These are phyloP conservation scores for Pluvialis apricaria DNA, from an alignment of 2,113 vertebrate species.

Conservation along the genomic window DNA sequence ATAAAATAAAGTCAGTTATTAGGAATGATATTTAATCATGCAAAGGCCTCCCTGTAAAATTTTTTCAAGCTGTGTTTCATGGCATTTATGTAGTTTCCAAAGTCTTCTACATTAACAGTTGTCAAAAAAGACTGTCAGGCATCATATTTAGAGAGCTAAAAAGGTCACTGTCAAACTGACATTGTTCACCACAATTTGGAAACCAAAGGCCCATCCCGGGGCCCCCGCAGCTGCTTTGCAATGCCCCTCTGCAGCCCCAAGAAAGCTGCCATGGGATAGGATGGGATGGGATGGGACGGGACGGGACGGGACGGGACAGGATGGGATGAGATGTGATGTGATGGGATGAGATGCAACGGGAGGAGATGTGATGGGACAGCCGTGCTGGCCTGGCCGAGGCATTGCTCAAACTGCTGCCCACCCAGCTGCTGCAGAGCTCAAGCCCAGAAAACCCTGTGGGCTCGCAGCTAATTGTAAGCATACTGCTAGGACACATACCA, in stretches of 20 bases:
- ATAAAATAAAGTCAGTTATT: background rate
- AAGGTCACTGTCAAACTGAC: background rate
- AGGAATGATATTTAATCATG: background rate
- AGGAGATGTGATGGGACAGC: background rate
- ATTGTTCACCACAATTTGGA: background rate
- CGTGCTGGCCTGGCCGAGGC: background rate
- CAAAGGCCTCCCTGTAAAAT: background rate
- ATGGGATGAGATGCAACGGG: background rate
- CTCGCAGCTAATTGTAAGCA: background rate
- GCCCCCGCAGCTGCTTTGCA: background rate
- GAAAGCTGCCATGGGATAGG: background rate
- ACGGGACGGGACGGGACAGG: background rate
- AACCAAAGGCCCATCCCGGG: background rate
- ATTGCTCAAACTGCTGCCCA: background rate
- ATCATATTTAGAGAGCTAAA: background rate
- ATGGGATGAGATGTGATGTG: background rate
- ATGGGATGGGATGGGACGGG: background rate
- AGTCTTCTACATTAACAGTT: background rate
- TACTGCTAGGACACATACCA: background rate
- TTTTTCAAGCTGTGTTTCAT: background rate
- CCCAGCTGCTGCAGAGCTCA: background rate
- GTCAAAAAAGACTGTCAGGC: background rate
- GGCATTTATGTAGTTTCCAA: background rate
- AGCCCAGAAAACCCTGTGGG: background rate
- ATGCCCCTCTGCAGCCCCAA: background rate